Percentiles rank a stretch among this genome's conserved stretches.
These are phyloP conservation scores for Drosophila bunnanda DNA, from an alignment of 2,888 invertebrate species.

Conservation along the genomic window DNA sequence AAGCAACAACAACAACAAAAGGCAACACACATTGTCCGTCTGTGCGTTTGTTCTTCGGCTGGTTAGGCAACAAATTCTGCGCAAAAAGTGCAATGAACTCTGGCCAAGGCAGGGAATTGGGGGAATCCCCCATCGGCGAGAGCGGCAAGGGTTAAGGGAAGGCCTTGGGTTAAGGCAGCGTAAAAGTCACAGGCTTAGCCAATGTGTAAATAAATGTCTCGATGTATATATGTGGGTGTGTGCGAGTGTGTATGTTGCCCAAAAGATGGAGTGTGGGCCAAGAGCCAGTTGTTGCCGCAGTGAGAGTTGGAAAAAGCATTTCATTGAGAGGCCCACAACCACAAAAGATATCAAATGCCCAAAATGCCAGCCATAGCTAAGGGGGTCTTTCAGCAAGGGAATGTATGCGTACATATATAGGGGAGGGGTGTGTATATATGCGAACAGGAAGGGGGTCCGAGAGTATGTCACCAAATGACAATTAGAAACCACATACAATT, in stretches of 20 bases:
- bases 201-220: constrained; percentile 45
- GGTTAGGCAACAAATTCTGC: constrained; percentile 79
- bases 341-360: constrained; percentile 74
- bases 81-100: constrained; percentile 77
- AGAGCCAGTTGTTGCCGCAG: constrained; percentile 9
- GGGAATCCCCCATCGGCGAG: constrained; percentile 42
- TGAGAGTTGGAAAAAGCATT: constrained; percentile 53
- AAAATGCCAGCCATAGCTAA: constrained; percentile 43
- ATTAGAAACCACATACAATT: constrained; percentile 1
- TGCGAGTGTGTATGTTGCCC: background rate
- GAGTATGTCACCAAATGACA: constrained; percentile 1
- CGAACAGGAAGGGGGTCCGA: background rate
- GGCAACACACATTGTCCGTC: constrained; percentile 61
- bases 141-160: constrained; percentile 21
- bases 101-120: constrained; percentile 51
- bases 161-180: constrained; percentile 17
- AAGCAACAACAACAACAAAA: constrained; percentile 26
- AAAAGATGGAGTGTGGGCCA: constrained; percentile 10
- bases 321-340: constrained; percentile 56
- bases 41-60: constrained; percentile 72
- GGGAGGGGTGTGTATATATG: background rate
- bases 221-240: background rate
- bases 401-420: background rate
- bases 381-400: background rate
- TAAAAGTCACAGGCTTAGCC: constrained; percentile 51